Evolutionary conservation across 2,797 vertebrate species (phyloP).

Genomic region (Cuculus canorus): DNA sequence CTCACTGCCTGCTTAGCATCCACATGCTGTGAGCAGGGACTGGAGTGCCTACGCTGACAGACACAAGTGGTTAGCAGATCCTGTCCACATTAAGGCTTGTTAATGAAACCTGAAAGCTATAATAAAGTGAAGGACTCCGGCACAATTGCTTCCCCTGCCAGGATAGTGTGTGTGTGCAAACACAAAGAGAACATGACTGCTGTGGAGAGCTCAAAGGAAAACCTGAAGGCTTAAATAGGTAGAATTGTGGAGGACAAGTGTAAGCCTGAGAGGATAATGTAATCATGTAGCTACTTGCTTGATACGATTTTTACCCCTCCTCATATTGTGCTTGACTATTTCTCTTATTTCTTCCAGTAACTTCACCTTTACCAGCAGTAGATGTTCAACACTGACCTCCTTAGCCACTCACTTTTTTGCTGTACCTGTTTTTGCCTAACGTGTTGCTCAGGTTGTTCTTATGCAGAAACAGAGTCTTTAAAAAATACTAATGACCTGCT

Average conservation of each 20-base stretch:
- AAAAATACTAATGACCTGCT: not conserved
- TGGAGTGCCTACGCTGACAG: not conserved
- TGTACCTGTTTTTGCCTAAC: not conserved
- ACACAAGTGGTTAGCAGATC: not conserved
- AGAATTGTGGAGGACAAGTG: not conserved
- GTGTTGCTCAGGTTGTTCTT: not conserved
- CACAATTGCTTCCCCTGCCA: not conserved
- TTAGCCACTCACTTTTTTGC: not conserved
- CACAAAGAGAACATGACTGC: not conserved
- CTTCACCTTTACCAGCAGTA: not conserved
- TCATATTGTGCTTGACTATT: not conserved
- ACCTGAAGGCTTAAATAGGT: not conserved
- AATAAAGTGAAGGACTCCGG: not conserved
- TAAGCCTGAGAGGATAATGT: not conserved
- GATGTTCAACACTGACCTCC: not conserved
- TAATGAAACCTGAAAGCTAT: slow-evolving; percentile 1
- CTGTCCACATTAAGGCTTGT: not conserved
- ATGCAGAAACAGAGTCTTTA: not conserved
- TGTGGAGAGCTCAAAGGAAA: not conserved
- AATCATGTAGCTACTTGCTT: not conserved
- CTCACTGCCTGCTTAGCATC: not conserved
- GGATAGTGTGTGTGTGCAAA: not conserved
- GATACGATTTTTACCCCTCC: not conserved
- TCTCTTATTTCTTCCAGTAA: not conserved
- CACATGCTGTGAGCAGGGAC: not conserved